phyloP scores from a whole-genome alignment of 2,113 vertebrate genomes.

The Mugil cephalus region DNA sequence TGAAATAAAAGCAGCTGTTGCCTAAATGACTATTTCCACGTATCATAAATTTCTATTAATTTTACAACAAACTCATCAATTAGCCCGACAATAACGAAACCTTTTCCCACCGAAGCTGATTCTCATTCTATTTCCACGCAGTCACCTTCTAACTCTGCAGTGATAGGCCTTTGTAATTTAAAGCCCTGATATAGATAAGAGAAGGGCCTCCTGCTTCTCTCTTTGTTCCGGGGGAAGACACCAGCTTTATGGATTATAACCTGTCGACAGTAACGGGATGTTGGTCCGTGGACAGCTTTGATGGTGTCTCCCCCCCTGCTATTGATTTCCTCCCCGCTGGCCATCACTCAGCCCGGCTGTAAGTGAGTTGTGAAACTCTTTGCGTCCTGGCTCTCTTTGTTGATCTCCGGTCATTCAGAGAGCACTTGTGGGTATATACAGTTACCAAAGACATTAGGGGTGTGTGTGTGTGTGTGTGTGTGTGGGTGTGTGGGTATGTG shows the following conservation, averaged over 20 bases:
- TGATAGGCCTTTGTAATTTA: conserved; percentile 59
- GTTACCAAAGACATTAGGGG: conserved; percentile 53
- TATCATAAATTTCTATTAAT: not conserved
- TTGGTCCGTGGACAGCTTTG: conserved; percentile 76
- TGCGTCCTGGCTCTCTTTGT: conserved; percentile 64
- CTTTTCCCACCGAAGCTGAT: conserved; percentile 2
- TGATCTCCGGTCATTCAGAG: conserved; percentile 51
- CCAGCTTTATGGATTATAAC: conserved; percentile 76
- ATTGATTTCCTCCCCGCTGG: conserved; percentile 80
- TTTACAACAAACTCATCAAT: conserved; percentile 12
- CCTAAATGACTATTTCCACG: not conserved
- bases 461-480: not conserved
- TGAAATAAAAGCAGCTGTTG: not conserved
- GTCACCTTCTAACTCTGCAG: conserved; percentile 16
- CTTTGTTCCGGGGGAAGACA: conserved; percentile 63
- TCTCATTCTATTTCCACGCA: conserved; percentile 14
- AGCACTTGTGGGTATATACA: conserved; percentile 48
- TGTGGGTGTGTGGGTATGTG: not conserved
- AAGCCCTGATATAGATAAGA: conserved; percentile 62
- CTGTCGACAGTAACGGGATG: conserved; percentile 69
- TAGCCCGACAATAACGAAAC: conserved; percentile 27
- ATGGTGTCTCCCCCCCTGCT: conserved; percentile 74
- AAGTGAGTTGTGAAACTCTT: conserved; percentile 81
- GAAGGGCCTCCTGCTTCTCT: conserved; percentile 40
- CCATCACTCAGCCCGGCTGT: conserved; percentile 75